Percentiles rank a stretch among this genome's conserved stretches.
phyloP scores from a whole-genome alignment of 2,888 invertebrate species.

The Bimastos eiseni region DNA sequence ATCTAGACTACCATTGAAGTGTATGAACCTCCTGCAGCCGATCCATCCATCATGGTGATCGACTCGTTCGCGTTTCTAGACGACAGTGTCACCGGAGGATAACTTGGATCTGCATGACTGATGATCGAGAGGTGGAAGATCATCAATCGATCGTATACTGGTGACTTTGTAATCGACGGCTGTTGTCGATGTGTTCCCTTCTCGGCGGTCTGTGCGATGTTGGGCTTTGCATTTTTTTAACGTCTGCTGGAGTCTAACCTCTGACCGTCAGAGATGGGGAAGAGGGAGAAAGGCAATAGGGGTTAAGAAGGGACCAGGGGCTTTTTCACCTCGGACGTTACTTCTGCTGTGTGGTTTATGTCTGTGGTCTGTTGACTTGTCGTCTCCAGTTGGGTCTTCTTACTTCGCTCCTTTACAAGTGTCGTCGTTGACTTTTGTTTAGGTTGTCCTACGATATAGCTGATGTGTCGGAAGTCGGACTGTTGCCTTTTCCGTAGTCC shows the following conservation, averaged over 20 bases:
- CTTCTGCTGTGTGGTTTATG: neutral
- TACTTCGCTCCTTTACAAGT: neutral
- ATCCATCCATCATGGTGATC: neutral
- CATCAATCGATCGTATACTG: neutral
- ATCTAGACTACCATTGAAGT: neutral
- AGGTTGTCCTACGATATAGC: neutral
- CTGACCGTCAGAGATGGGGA: neutral
- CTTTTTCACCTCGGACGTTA: neutral
- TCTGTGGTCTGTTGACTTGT: neutral
- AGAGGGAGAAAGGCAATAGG: neutral
- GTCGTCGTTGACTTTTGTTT: neutral
- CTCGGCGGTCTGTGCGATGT: neutral
- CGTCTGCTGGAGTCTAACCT: neutral
- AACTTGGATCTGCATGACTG: neutral
- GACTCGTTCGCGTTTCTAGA: neutral
- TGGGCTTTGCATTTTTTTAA: neutral
- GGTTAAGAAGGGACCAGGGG: neutral
- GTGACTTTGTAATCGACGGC: too few species aligned
- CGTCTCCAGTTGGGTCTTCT: neutral
- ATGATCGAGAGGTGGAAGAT: neutral
- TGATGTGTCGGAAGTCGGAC: neutral
- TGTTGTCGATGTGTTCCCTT: neutral
- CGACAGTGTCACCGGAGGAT: neutral
- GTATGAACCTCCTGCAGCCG: neutral
- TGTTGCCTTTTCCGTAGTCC: neutral